phyloP scores from a whole-genome alignment of 2,797 vertebrate species.

The Pteropus rufus region DNA sequence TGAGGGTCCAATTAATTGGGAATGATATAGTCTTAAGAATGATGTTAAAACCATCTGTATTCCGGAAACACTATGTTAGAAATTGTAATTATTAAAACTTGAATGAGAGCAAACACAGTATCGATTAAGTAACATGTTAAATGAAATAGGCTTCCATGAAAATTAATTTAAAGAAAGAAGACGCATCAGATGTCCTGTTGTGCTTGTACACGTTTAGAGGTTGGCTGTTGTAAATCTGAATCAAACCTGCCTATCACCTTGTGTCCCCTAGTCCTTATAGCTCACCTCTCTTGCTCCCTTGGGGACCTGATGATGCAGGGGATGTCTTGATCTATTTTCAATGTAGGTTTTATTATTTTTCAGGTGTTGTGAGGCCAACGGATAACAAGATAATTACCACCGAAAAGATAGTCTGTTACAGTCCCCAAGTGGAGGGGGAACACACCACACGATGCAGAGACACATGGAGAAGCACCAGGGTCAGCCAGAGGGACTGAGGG shows the following conservation, averaged over 20 bases:
- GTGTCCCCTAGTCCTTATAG: neutral
- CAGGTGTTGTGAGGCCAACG: neutral
- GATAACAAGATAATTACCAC: neutral
- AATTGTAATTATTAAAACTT: neutral
- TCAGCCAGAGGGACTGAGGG: neutral
- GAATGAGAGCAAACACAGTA: neutral
- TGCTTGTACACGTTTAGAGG: neutral
- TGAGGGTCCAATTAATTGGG: neutral
- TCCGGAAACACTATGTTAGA: neutral
- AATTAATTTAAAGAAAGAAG: neutral
- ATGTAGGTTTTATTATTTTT: neutral
- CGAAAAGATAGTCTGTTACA: neutral
- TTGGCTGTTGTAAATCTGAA: neutral
- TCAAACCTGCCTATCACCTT: neutral
- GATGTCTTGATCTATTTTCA: neutral
- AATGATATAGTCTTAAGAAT: neutral
- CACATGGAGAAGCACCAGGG: neutral
- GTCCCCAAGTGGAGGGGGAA: neutral
- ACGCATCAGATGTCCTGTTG: too few relatives aligned
- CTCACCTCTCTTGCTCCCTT: neutral
- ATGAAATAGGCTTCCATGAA: neutral
- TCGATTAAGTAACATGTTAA: neutral
- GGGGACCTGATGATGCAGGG: neutral
- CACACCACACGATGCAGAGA: accelerated
- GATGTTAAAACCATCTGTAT: neutral